These are phyloP conservation scores for Montipora cactus DNA, from an alignment of 64 coral and sea anemone species.

Conservation along the genomic window DNA sequence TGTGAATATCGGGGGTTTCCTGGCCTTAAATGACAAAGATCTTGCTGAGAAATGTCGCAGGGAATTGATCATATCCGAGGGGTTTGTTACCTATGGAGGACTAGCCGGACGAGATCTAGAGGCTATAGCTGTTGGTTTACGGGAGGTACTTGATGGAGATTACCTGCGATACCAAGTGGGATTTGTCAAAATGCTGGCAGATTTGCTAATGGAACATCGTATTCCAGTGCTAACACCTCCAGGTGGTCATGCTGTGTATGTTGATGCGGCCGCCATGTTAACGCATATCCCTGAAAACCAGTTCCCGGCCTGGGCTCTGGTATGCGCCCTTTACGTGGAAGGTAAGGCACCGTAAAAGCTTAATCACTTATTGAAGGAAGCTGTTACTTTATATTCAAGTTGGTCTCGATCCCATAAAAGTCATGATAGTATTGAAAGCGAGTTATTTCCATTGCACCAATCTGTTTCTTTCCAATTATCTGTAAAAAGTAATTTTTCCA, in stretches of 20 bases:
- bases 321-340: constrained; percentile 62
- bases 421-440: too few species aligned
- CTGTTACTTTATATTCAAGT: too few species aligned
- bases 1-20: constrained; percentile 65
- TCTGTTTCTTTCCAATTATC: too few species aligned
- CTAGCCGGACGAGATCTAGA: constrained; percentile 75
- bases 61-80: constrained; percentile 68
- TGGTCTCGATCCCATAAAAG: too few species aligned
- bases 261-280: constrained; percentile 68
- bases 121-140: constrained; percentile 67
- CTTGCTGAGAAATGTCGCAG: constrained; percentile 60
- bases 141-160: constrained; percentile 63
- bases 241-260: constrained; percentile 81
- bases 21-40: constrained; percentile 59
- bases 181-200: constrained; percentile 53
- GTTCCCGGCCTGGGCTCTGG: constrained; percentile 72
- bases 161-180: constrained; percentile 72
- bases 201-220: constrained; percentile 40
- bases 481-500: too few species aligned
- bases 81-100: constrained; percentile 80
- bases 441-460: too few species aligned
- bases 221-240: constrained; percentile 66
- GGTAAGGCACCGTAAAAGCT: background rate
- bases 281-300: constrained; percentile 54
- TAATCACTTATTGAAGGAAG: too few species aligned